These are phyloP conservation scores for Nasonovia ribisnigri DNA, from an alignment of 2,888 invertebrate genomes.

Conservation along the genomic window DNA sequence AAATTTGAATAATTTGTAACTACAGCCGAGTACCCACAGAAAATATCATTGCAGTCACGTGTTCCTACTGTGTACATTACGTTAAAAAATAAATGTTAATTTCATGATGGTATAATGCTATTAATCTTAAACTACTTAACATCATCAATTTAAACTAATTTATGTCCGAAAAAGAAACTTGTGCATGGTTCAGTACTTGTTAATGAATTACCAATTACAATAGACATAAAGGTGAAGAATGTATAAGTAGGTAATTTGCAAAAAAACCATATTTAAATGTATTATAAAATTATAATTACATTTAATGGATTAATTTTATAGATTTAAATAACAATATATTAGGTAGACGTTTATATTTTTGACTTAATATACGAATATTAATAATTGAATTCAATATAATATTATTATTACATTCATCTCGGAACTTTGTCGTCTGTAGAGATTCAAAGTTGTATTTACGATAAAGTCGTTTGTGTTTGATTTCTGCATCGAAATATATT, in stretches of 20 bases:
- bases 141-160: not conserved
- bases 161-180: not conserved
- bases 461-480: conserved; percentile 8
- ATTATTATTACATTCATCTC: not conserved
- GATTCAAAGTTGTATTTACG: not conserved
- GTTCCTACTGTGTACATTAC: not conserved
- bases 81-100: not conserved
- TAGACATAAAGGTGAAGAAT: not conserved
- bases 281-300: no score
- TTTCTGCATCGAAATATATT: not conserved
- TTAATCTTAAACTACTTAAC: not conserved
- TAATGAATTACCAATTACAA: not conserved
- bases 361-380: not conserved
- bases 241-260: not conserved
- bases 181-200: not conserved
- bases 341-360: not conserved
- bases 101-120: not conserved
- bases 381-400: not conserved
- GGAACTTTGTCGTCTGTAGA: not conserved
- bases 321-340: no score
- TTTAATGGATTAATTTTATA: no score
- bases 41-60: not conserved
- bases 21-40: not conserved
- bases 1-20: conserved; percentile 1
- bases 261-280: no score